Base-by-base conservation (phyloP, 92 coral and sea anemone genomes). In the Hydrozoanthus gracilis region DNA sequence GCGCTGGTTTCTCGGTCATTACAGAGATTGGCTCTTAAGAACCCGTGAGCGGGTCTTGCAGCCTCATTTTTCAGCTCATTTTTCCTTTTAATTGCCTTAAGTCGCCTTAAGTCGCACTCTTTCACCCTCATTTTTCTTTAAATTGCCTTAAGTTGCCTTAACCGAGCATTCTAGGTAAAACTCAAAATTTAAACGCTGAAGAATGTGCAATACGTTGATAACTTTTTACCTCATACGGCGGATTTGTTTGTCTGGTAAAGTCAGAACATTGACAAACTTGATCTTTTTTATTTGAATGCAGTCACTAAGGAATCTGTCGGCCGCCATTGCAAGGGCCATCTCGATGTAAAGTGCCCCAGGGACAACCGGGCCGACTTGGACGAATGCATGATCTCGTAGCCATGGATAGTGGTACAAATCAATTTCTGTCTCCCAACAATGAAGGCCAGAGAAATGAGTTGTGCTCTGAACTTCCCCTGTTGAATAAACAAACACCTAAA, bases 261-360 rank as follows among this genome's bases (percentile, higher is more conserved):
- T 95, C 0, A 95, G 93, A 17, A 95, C 91, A 65, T 86, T 95
- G 7, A 76, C 83, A 44, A 95, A 87, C 73, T 65, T 88, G 51
- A 95, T 92, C 68, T 92, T 91, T 51, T 45, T 48, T 20, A 93
- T 76, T 73, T 84, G 90, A 16, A 94, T 51, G 13, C 85, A 72
- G 3, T 75, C 61, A 64, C 80, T 44, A 18, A 79, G 83, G 64
- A 89, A 95, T 66, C 82, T 84, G 68, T 95, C 91, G 44, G 73
- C 79, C 0, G 86, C 93, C 94, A 95, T 89, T 7, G 98, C 98
- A 82, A 95, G 75, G 44, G 91, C 95, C 95, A 93, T 95, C 74
- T 95, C 98, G 6, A 95, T 82, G 82, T 89, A 95, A 6, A 90
- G 62, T 12, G 95, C 91, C 5, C 95, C 98, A 5, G 98, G 98